Percentiles rank a stretch among this genome's conserved stretches.
Evolutionary conservation across 35 echinoderm and acorn worm species (phyloP).

Genomic region (Heliocidaris tuberculata): DNA sequence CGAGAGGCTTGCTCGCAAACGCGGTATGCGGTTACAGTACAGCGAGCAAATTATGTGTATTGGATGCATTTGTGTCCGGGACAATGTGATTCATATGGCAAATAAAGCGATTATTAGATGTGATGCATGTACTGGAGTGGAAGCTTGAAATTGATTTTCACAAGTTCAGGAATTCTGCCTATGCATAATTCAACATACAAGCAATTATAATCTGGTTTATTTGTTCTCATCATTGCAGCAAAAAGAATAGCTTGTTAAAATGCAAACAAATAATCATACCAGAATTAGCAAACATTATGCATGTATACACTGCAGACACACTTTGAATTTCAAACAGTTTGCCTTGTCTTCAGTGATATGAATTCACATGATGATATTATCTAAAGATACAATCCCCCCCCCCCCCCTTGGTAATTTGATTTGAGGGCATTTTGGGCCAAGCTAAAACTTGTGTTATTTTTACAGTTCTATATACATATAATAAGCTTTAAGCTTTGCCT

Average conservation of each 20-base stretch:
- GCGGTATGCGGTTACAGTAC: too few species aligned
- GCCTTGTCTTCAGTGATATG: too few species aligned
- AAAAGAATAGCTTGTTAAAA: not conserved
- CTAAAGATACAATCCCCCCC: too few species aligned
- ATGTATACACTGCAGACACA: too few species aligned
- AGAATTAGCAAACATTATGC: not conserved
- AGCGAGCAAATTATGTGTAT: not conserved
- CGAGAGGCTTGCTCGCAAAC: not conserved
- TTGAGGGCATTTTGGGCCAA: too few species aligned
- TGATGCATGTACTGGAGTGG: not conserved
- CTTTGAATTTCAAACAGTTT: too few species aligned
- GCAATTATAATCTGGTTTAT: not conserved
- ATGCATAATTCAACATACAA: not conserved
- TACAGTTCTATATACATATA: too few species aligned
- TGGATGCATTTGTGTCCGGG: not conserved
- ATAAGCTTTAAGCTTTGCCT: too few species aligned
- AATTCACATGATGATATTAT: too few species aligned
- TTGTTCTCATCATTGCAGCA: not conserved
- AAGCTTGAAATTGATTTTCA: not conserved
- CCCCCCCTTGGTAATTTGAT: too few species aligned
- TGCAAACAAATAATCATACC: not conserved
- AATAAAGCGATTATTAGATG: not conserved
- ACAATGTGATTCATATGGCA: not conserved
- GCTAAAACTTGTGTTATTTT: too few species aligned
- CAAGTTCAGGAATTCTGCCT: not conserved